Evolutionary conservation across 2,113 vertebrate genomes (phyloP).

Genomic region (Dromaius novaehollandiae): DNA sequence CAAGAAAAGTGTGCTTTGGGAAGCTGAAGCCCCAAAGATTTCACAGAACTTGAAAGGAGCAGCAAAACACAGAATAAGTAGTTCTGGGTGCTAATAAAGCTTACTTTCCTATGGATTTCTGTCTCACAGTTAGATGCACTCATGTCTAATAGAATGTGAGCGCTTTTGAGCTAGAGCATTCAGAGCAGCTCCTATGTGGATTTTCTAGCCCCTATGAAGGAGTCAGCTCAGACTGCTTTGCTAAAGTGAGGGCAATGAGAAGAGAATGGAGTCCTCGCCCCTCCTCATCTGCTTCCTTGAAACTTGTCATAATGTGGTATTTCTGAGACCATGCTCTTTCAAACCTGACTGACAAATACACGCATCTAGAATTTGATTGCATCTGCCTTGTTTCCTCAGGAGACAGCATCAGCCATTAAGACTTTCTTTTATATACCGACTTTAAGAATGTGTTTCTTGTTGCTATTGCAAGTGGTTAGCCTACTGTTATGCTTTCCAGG

Average conservation of each 20-base stretch:
- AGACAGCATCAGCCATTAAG: neutral
- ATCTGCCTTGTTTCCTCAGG: neutral
- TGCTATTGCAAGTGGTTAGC: too few species aligned
- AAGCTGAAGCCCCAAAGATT: neutral
- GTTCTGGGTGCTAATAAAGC: neutral
- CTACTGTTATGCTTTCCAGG: neutral
- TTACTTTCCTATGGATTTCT: neutral
- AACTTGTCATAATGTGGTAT: neutral
- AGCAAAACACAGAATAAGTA: neutral
- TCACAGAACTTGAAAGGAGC: neutral
- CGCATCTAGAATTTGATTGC: fast-evolving
- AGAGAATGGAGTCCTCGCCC: neutral
- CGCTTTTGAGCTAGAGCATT: neutral
- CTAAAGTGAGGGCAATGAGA: neutral
- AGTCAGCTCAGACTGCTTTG: neutral
- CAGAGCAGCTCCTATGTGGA: neutral
- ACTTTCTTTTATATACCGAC: neutral
- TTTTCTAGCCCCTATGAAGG: neutral
- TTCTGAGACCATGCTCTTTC: neutral
- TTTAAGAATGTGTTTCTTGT: neutral
- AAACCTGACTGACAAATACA: neutral
- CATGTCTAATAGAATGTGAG: fast-evolving
- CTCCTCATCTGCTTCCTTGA: neutral
- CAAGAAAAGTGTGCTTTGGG: neutral
- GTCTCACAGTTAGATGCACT: neutral